Conservation (phyloP, 2,113 vertebrate species). For the Cyanoderma ruficeps region DNA sequence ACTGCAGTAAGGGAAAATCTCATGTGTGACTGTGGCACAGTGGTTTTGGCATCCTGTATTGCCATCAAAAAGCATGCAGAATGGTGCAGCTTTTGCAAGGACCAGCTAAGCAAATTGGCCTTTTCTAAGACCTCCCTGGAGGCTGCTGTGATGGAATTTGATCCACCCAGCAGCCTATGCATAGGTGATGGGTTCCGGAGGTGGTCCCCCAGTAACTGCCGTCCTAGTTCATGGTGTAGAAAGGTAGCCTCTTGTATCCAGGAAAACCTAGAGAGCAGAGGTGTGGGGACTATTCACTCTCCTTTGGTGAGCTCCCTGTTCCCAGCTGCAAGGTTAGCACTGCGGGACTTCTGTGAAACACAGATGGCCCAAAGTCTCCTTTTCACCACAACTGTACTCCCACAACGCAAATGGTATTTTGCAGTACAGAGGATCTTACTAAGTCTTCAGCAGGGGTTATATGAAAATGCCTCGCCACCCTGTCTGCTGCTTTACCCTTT, state of each 20-base stretch:
- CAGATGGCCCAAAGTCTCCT: background rate
- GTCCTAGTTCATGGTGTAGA: background rate
- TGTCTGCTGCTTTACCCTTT: background rate
- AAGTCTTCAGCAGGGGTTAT: background rate
- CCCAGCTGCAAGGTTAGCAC: background rate
- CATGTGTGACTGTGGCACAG: background rate
- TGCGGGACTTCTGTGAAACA: fast-evolving
- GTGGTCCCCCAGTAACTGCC: background rate
- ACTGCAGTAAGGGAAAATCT: background rate
- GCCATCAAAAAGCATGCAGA: background rate
- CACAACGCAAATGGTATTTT: background rate
- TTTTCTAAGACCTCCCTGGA: background rate
- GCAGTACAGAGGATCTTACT: background rate
- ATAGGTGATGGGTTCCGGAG: background rate
- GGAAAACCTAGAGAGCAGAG: background rate
- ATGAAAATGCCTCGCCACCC: background rate
- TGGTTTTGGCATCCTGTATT: too few relatives aligned
- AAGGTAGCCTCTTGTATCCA: background rate
- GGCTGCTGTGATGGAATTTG: background rate
- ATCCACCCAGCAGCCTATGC: background rate
- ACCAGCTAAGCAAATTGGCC: background rate
- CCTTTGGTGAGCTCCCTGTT: background rate
- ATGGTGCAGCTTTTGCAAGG: background rate
- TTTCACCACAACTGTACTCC: background rate
- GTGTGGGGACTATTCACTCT: too few relatives aligned